Evolutionary conservation across 2,113 vertebrate species (phyloP).

Genomic region (Fregetta grallaria): DNA sequence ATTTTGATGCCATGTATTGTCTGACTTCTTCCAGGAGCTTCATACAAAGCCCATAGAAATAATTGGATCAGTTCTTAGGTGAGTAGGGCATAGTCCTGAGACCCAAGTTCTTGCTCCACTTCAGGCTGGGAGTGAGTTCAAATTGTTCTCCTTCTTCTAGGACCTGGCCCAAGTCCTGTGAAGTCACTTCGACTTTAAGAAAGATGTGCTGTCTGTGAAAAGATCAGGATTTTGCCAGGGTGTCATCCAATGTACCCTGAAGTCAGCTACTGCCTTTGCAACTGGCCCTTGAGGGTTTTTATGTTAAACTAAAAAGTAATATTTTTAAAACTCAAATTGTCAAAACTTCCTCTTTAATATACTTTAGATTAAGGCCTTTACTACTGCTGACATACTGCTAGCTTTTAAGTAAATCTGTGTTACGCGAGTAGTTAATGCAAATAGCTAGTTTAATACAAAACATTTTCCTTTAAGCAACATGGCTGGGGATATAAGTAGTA

Average conservation of each 20-base stretch:
- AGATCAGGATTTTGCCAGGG: not conserved
- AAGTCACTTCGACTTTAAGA: not conserved
- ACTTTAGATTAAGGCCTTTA: not conserved
- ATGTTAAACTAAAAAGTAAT: not conserved
- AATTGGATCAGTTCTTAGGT: not conserved
- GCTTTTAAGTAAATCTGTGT: not conserved
- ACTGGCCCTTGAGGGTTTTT: not conserved
- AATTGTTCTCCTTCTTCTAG: not conserved
- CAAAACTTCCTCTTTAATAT: not conserved
- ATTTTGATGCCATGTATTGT: not conserved
- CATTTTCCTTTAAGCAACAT: not conserved
- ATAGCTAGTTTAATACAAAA: not conserved
- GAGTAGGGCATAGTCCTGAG: not conserved
- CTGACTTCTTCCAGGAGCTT: not conserved
- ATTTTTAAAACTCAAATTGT: not conserved
- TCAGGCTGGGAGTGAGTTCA: not conserved
- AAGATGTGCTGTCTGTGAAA: not conserved
- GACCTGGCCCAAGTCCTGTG: not conserved
- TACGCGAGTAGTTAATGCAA: not conserved
- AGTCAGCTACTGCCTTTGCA: not conserved
- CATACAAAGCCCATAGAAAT: not conserved
- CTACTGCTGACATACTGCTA: not conserved
- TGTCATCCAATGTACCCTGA: not conserved
- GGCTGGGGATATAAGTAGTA: not conserved
- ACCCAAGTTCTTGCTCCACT: not conserved